These are phyloP conservation scores for Scaptomyza tumidula DNA, from an alignment of 2,888 invertebrate species.

Conservation along the genomic window DNA sequence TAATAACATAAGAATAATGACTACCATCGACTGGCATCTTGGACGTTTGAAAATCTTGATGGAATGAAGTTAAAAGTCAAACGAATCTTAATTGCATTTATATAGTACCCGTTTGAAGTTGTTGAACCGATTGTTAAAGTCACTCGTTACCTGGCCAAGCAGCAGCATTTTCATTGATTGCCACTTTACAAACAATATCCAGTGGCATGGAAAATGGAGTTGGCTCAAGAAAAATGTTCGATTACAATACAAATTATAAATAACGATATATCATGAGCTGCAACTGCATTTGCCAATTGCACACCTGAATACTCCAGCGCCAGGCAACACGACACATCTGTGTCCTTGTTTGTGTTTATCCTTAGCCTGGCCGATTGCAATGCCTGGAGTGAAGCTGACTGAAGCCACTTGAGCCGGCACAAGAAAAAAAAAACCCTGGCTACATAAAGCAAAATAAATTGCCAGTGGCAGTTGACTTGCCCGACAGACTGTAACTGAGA, in stretches of 20 bases:
- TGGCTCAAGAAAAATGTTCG: conserved; percentile 42
- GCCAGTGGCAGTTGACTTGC: conserved; percentile 50
- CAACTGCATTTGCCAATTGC: conserved; percentile 65
- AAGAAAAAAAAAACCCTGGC: conserved; percentile 39
- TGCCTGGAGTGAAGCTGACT: conserved; percentile 28
- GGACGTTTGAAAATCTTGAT: not conserved
- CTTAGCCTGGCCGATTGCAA: conserved; percentile 42
- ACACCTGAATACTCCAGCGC: conserved; percentile 68
- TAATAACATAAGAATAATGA: too few relatives aligned
- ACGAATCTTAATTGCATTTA: not conserved
- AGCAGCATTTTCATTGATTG: conserved; percentile 41
- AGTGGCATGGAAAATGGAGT: conserved; percentile 20
- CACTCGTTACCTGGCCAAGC: conserved; percentile 13
- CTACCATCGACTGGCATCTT: too few relatives aligned
- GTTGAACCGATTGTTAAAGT: conserved; percentile 12
- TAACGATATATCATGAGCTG: conserved; percentile 76
- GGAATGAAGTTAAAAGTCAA: not conserved
- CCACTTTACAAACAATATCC: conserved; percentile 49
- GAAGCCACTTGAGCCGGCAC: conserved; percentile 29
- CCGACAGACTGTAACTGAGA: conserved; percentile 45
- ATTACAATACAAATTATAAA: conserved; percentile 76
- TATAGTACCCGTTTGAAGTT: not conserved
- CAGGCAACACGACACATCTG: conserved; percentile 6
- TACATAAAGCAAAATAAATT: conserved; percentile 66
- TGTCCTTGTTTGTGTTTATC: conserved; percentile 10